A percentile compares a stretch with the other conserved stretches of the same genome.
phyloP scores from a whole-genome alignment of 2,888 invertebrate genomes.

The Philereme vetulata region DNA sequence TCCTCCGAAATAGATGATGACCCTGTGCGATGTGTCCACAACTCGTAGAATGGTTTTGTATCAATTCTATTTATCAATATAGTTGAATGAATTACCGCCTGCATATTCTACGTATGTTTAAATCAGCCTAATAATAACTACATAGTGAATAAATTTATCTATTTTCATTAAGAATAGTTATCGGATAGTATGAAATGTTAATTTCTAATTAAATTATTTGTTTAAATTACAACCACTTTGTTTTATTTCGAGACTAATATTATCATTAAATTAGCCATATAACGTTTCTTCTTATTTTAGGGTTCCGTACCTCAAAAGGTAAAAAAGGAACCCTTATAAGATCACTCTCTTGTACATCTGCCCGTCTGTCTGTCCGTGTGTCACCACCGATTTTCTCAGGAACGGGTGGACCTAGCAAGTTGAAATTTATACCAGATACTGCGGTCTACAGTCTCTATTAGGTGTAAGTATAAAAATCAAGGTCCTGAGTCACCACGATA shows the following conservation, averaged over 20 bases:
- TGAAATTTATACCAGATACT: too few species aligned
- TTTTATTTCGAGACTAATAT: slow-evolving; percentile 48
- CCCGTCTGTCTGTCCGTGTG: too few species aligned
- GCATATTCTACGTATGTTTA: slow-evolving; percentile 65
- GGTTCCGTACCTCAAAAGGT: too few species aligned
- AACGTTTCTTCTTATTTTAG: too few species aligned
- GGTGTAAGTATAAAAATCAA: too few species aligned
- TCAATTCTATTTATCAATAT: slow-evolving; percentile 56
- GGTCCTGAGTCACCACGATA: too few species aligned
- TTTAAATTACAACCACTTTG: slow-evolving; percentile 61
- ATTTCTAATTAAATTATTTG: slow-evolving; percentile 80
- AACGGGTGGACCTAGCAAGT: too few species aligned
- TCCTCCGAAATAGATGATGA: background rate
- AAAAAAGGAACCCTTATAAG: too few species aligned
- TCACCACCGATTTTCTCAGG: too few species aligned
- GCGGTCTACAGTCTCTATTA: too few species aligned
- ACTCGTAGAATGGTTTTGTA: slow-evolving; percentile 60
- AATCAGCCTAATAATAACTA: slow-evolving; percentile 68
- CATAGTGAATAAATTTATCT: slow-evolving; percentile 61
- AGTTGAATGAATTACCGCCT: slow-evolving; percentile 70
- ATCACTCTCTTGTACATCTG: too few species aligned
- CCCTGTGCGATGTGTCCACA: slow-evolving; percentile 27
- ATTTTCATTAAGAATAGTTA: slow-evolving; percentile 74
- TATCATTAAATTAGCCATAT: too few species aligned
- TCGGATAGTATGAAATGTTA: slow-evolving; percentile 71